Base-by-base conservation (phyloP, 2,888 invertebrate species). In the Nemotelus nigrinus region DNA sequence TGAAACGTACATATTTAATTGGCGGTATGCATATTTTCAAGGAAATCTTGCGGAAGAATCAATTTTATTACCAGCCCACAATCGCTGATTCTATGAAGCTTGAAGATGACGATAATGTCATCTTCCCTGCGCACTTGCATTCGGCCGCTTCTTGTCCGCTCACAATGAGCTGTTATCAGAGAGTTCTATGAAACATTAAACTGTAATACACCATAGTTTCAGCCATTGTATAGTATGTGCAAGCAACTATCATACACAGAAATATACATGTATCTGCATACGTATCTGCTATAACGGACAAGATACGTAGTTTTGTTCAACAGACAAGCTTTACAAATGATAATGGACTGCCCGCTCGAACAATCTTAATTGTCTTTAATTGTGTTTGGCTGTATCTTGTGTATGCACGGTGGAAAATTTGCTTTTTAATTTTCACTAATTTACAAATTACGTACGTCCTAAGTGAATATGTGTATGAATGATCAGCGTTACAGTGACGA, bases 381-480 rank as follows among this genome's bases (percentile, higher is more conserved):
- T 74, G 74, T 74, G 43, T 74, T 74, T 74, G 74, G 44, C 44
- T 63, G 47, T 63, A 60, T 60, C 60, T 74, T 39, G 63, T 74
- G 63, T 57, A 50, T 74, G 48, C 47, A 58, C 72, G 63, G 44
- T 63, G 74, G 60, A 74, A 74, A 74, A 74, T 74, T 74, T 63
- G 74, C 25, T 74, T 74, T 74, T 60, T 74, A 74, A 74, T 74
- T 74, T 74, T 63, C 71, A 60, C 74, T 74, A 74, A 74, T 74
- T 74, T 74, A 74, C 74, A 74, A 74, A 74, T 74, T 60, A 74
- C 63, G 48, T 48, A 74, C 41, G 48, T 43, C 44, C 48, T 53
- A 63, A 10, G n/a, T 5, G 74, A 39, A 50, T 48, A 53, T 63
- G 43, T 5, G 43, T 43, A 63, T 7, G 4, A 63, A 7, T 7